A percentile compares a stretch with the other conserved stretches of the same genome.
phyloP scores from a whole-genome alignment of 2,113 vertebrate species.

The Atlantisia rogersi region DNA sequence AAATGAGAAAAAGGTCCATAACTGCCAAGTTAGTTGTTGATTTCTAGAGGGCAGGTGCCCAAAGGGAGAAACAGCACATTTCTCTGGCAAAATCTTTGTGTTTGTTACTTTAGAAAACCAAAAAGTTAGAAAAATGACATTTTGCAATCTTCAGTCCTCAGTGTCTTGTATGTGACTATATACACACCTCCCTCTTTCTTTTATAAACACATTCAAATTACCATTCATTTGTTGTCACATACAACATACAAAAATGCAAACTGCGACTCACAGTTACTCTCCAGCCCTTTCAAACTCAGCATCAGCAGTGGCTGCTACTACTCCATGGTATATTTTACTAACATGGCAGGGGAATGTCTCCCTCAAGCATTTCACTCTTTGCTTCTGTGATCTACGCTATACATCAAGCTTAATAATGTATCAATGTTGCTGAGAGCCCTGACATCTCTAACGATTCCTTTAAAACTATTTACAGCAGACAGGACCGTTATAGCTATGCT shows the following conservation, averaged over 20 bases:
- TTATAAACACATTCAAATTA: not conserved
- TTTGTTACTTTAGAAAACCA: not conserved
- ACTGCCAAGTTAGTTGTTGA: not conserved
- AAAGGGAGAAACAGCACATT: not conserved
- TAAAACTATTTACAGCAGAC: constrained; percentile 38
- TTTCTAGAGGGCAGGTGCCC: not conserved
- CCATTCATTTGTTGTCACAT: not conserved
- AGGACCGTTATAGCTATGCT: not conserved
- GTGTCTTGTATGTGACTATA: not conserved
- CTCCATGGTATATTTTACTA: not conserved
- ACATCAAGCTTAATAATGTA: constrained; percentile 17
- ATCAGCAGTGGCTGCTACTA: not conserved
- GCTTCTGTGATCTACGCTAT: not conserved
- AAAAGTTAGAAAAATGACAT: too few species aligned
- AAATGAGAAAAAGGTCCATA: not conserved
- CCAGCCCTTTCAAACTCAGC: not conserved
- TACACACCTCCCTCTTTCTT: not conserved
- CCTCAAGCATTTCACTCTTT: not conserved
- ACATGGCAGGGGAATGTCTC: not conserved
- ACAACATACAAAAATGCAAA: not conserved
- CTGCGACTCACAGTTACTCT: not conserved
- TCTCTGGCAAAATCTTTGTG: not conserved
- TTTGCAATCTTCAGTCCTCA: too few species aligned
- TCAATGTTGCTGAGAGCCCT: not conserved
- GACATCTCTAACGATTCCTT: constrained; percentile 16